Evolutionary conservation across 2,113 vertebrate genomes (phyloP), one percentile per base, ranked within the genome.

Genomic region (Nibea albiflora): DNA sequence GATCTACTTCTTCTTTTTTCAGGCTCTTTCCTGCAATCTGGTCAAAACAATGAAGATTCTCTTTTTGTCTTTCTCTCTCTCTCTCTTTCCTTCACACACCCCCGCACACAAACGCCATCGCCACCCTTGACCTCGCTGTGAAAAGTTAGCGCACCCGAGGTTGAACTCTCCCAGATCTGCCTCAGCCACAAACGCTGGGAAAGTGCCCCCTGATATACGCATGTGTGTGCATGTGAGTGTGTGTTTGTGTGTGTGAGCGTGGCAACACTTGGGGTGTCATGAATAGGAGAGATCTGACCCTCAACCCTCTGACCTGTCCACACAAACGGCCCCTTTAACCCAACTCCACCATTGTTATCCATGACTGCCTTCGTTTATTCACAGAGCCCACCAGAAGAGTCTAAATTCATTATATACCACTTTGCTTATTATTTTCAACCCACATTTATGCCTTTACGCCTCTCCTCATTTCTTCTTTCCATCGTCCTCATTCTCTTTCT

Each of bases 61-160:
- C 65, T 63, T 79, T 80, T 82, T 80, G 57, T 86, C 39, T 44
- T 47, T 31, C 47, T 14, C 19, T 76, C 39, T 35, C 53, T 53
- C n/a, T 35, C 86, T 72, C n/a, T 78, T 52, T 75, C 47, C 64
- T 78, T 39, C 91, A 84, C 84, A 85, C 81, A 81, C 90, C 77
- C 85, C 58, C 85, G 10, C 80, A 78, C 87, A 85, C 84, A 83
- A 88, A 85, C 68, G 60, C 87, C 85, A 77, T 24, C 47, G 65
- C 85, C 92, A 94, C 94, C 94, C 92, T 92, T 95, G 94, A 95
- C 94, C 94, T 90, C 85, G 17, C 92, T 56, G 92, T 95, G 93
- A 95, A 95, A 95, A 95, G 93, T 95, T 94, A 94, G 86, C 76
- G 76, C 89, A 85, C 84, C 92, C 81, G 56, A 87, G 83, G 89